A percentile compares a stretch with the other conserved stretches of the same genome.
Evolutionary conservation across 2,797 vertebrate species (phyloP).

Genomic region (Pangasius krempfi): DNA sequence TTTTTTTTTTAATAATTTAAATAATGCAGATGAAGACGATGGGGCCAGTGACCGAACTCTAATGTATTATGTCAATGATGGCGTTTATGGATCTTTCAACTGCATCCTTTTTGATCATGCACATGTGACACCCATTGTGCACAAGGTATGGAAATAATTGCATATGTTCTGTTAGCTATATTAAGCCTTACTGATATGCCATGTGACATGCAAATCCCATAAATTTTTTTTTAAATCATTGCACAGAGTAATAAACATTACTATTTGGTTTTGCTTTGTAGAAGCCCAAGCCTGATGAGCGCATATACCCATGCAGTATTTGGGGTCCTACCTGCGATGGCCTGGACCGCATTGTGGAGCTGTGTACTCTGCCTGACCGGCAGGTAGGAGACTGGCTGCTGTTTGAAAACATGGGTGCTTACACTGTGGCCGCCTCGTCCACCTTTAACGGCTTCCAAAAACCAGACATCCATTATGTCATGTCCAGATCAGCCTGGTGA

Average conservation of each 20-base stretch:
- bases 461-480: constrained; percentile 89
- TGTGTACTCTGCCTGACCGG: constrained; percentile 86
- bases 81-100: constrained; percentile 96
- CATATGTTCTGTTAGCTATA: neutral
- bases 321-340: constrained; percentile 98
- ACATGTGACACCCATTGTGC: constrained; percentile 85
- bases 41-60: constrained; percentile 83
- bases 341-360: constrained; percentile 91
- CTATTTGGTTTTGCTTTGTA: constrained; percentile 54
- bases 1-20: neutral
- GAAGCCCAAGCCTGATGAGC: constrained; percentile 93
- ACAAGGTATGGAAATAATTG: constrained; percentile 78
- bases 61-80: constrained; percentile 98
- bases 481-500: constrained; percentile 89
- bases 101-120: constrained; percentile 95
- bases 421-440: constrained; percentile 91
- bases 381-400: constrained; percentile 95
- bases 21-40: constrained; percentile 85
- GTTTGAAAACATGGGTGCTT: constrained; percentile 98
- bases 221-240: neutral
- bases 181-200: neutral
- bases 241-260: neutral
- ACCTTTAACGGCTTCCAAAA: constrained; percentile 97
- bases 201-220: neutral
- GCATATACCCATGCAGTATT: constrained; percentile 88